These are phyloP conservation scores for Cabera pusaria DNA, from an alignment of 2,888 invertebrate genomes.

Conservation along the genomic window DNA sequence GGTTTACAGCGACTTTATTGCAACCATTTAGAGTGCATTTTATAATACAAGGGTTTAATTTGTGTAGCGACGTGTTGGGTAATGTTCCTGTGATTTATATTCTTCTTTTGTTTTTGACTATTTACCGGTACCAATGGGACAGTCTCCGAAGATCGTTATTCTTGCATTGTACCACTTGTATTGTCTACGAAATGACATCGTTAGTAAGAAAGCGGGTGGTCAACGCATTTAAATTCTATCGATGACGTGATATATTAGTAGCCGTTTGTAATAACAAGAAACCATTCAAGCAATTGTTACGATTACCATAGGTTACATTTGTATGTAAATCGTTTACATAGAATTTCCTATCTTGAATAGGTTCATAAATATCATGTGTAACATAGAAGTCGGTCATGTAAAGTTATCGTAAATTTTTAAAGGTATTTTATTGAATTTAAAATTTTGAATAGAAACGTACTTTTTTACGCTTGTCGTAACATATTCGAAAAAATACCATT, in stretches of 20 bases:
- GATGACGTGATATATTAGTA: conserved; percentile 71
- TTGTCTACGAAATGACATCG: conserved; percentile 77
- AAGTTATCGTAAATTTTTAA: conserved; percentile 23
- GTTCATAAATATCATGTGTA: conserved; percentile 12
- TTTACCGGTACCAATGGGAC: conserved; percentile 75
- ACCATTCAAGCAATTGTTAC: conserved; percentile 62
- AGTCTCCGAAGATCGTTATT: conserved; percentile 75
- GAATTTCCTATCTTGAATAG: conserved; percentile 5
- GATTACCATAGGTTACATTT: conserved; percentile 48
- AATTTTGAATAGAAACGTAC: conserved; percentile 21
- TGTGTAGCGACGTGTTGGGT: conserved; percentile 53
- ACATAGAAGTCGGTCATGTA: conserved; percentile 15
- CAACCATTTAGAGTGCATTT: conserved; percentile 36
- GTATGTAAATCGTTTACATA: conserved; percentile 39
- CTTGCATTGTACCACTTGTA: conserved; percentile 75
- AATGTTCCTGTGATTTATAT: conserved; percentile 73
- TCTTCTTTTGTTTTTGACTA: conserved; percentile 80
- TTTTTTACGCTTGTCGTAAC: conserved; percentile 42
- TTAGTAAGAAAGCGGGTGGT: conserved; percentile 80
- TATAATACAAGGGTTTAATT: conserved; percentile 43
- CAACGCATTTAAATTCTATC: conserved; percentile 76
- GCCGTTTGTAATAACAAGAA: conserved; percentile 51
- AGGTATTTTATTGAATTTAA: conserved; percentile 13
- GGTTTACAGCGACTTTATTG: conserved; percentile 30
- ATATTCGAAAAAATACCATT: conserved; percentile 51